Conservation (phyloP, 2,113 vertebrate species). For the Gallinago jamesoni region DNA sequence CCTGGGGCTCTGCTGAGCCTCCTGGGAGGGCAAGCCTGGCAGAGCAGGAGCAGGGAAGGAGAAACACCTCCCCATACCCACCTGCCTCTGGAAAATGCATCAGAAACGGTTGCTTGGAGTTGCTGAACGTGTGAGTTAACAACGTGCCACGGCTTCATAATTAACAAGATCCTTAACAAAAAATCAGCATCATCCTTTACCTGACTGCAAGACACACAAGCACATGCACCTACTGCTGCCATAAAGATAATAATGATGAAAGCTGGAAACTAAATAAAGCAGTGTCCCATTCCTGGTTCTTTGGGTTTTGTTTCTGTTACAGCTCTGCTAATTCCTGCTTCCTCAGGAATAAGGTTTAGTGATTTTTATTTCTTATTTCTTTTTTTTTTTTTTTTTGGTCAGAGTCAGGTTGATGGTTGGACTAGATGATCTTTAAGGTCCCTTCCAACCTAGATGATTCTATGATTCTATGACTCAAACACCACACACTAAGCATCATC, state of each 20-base stretch:
- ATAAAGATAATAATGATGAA: background rate
- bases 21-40: background rate
- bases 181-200: background rate
- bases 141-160: no score
- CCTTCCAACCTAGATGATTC: no score
- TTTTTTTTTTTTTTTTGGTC: no score
- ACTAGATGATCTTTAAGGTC: no score
- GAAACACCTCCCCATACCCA: background rate
- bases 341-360: no score
- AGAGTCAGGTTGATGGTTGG: no score
- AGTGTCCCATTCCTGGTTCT: accelerated
- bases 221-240: background rate
- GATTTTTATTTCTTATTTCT: no score
- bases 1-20: background rate
- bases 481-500: background rate
- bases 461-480: background rate
- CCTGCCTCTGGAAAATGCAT: accelerated
- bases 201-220: background rate
- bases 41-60: background rate
- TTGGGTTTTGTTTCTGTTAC: background rate
- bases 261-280: background rate
- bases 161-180: background rate
- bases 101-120: background rate
- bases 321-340: background rate
- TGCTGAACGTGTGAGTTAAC: background rate